phyloP scores from a whole-genome alignment of 2,797 vertebrate genomes.

The Scomberomorus guttatus region DNA sequence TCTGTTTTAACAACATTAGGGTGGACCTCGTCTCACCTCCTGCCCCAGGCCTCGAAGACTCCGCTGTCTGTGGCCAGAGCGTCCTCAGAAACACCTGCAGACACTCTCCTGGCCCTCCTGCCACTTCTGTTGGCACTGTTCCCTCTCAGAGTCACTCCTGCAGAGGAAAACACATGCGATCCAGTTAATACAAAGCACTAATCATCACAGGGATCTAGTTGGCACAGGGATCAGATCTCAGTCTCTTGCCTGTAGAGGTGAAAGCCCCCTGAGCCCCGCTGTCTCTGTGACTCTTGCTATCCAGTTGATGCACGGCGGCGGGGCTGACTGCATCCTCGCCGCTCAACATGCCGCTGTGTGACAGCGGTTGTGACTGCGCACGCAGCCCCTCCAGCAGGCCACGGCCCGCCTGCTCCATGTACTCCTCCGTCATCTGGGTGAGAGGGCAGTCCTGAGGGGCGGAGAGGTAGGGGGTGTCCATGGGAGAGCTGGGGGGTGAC shows the following conservation, averaged over 20 bases:
- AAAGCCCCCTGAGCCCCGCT: slow-evolving; percentile 80
- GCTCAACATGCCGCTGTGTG: slow-evolving; percentile 68
- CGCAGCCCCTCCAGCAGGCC: slow-evolving; percentile 91
- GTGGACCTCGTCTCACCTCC: slow-evolving; percentile 85
- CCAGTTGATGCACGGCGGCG: slow-evolving; percentile 76
- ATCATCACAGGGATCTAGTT: neutral
- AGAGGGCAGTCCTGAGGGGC: slow-evolving; percentile 92
- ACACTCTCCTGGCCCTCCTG: slow-evolving; percentile 91
- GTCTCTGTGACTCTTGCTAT: slow-evolving; percentile 88
- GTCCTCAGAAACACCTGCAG: slow-evolving; percentile 93
- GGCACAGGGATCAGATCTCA: neutral
- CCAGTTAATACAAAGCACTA: neutral
- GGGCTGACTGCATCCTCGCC: slow-evolving; percentile 79
- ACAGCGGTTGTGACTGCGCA: slow-evolving; percentile 81
- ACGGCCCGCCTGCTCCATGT: slow-evolving; percentile 92
- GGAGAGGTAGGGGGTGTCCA: slow-evolving; percentile 95
- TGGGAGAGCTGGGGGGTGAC: slow-evolving; percentile 96
- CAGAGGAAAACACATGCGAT: slow-evolving; percentile 3
- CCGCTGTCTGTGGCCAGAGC: slow-evolving; percentile 97
- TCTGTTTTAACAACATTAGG: neutral
- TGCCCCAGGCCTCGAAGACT: slow-evolving; percentile 96
- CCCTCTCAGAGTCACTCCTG: slow-evolving; percentile 93
- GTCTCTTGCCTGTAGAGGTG: slow-evolving; percentile 78
- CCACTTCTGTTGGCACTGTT: slow-evolving; percentile 91
- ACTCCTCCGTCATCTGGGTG: slow-evolving; percentile 93